These are phyloP conservation scores for Tetragonisca angustula DNA, from an alignment of 2,888 invertebrate species.

Conservation along the genomic window DNA sequence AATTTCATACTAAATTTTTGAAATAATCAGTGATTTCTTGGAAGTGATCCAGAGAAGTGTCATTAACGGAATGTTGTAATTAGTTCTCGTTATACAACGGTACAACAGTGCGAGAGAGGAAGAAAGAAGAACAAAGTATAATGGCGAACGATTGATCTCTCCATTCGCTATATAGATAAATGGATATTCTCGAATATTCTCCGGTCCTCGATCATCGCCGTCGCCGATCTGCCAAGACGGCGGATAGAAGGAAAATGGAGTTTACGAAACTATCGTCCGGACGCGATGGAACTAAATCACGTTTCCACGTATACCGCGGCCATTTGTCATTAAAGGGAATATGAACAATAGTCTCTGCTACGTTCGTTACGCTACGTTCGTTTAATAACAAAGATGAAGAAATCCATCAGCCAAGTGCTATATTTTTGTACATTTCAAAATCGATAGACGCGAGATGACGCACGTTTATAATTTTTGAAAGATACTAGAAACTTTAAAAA, in stretches of 20 bases:
- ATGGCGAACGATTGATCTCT: conserved; percentile 23
- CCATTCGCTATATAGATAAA: conserved; percentile 29
- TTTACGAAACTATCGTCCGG: conserved; percentile 44
- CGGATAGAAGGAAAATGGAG: conserved; percentile 43
- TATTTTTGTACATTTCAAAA: not conserved
- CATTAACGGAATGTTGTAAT: not conserved
- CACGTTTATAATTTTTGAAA: not conserved
- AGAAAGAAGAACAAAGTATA: not conserved
- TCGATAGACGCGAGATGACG: not conserved
- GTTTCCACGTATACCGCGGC: conserved; percentile 17
- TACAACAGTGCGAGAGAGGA: not conserved
- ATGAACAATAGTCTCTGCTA: conserved; percentile 3
- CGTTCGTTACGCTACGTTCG: conserved; percentile 27
- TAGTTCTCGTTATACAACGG: conserved; percentile 31
- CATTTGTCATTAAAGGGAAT: conserved; percentile 51
- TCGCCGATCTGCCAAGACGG: conserved; percentile 37
- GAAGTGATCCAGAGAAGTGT: not conserved
- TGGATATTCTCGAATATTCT: conserved; percentile 43
- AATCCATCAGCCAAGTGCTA: not conserved
- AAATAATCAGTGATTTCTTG: too few species aligned
- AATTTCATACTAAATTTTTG: too few species aligned
- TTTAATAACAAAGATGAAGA: not conserved
- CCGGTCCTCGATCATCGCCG: conserved; percentile 55
- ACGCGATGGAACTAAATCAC: conserved; percentile 44
- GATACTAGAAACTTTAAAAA: not conserved